Evolutionary conservation across 2,888 invertebrate genomes (phyloP), one percentile per base, ranked within the genome.

Genomic region (Aethes cnicana): DNA sequence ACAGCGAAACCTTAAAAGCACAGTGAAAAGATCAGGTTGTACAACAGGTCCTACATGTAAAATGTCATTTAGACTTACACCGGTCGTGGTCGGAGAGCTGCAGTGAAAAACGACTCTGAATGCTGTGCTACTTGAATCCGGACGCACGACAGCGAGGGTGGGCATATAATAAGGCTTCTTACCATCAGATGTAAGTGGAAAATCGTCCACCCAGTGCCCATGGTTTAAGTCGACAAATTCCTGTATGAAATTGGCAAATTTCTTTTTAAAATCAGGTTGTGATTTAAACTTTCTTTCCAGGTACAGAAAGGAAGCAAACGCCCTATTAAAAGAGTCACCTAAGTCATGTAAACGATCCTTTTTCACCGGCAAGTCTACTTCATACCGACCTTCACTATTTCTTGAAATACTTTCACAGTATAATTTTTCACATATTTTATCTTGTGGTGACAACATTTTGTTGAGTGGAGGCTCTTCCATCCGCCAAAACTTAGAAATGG

Each of bases 261-360:
- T 47, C 14, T 36, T 21, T 5, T 21, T 5, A 21, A 21, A 7
- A 21, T 21, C 21, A 7, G 21, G 21, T 5, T 21, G 4, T 7
- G 21, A 21, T 21, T 21, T 21, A 26, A 46, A 46, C 25, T 35
- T 46, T 26, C 7, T 33, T 35, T 46, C 46, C 17, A 46, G 25
- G 16, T 18, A 18, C 16, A 32, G 16, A n/a, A 46, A 26, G 7
- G 35, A 46, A n/a, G 25, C n/a, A 6, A 23, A 23, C n/a, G 46
- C 46, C 18, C 23, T n/a, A 35, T 46, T 23, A 16, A 33, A 46
- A n/a, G 35, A 46, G 17, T 35, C 20, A 35, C 46, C 46, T 33
- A 46, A 35, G 11, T 46, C 26, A 14, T 23, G 39, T 18, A 35
- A n/a, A 23, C 23, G 23, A 8, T 39, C 39, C 12, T 16, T 14